These are phyloP conservation scores for Gopherus flavomarginatus DNA, from an alignment of 2,113 vertebrate genomes.

Conservation along the genomic window DNA sequence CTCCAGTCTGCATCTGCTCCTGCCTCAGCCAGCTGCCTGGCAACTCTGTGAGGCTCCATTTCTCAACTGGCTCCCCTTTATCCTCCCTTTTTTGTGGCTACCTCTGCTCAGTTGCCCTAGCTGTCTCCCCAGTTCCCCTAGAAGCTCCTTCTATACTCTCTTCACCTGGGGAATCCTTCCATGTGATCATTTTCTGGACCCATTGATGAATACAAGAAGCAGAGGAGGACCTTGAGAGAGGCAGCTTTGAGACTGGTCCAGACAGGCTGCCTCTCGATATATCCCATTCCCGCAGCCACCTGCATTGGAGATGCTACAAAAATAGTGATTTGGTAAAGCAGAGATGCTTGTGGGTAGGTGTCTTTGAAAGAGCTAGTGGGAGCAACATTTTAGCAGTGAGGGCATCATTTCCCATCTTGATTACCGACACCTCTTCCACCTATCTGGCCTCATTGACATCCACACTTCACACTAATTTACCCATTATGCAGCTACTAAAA, in stretches of 20 bases:
- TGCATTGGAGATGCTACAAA: too few relatives aligned
- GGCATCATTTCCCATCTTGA: not conserved
- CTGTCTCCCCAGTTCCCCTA: not conserved
- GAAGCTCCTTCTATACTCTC: not conserved
- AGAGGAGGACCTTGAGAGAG: not conserved
- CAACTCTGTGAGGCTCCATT: too few relatives aligned
- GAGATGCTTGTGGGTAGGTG: too few relatives aligned
- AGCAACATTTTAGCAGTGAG: too few relatives aligned
- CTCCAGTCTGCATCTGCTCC: too few relatives aligned
- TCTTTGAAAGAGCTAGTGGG: too few relatives aligned
- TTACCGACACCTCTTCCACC: not conserved
- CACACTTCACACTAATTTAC: not conserved
- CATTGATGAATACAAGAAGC: not conserved
- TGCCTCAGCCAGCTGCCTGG: too few relatives aligned
- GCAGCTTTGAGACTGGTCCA: fast-evolving
- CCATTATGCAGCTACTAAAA: not conserved
- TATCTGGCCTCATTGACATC: not conserved
- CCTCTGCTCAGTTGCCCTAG: not conserved
- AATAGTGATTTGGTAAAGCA: too few relatives aligned
- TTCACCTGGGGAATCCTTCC: not conserved
- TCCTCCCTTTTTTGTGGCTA: not conserved
- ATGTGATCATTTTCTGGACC: not conserved
- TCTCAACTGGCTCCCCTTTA: too few relatives aligned
- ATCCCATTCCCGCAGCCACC: too few relatives aligned
- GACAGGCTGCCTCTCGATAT: too few relatives aligned